These are phyloP conservation scores for Gila orcuttii DNA, from an alignment of 2,113 vertebrate genomes.

Conservation along the genomic window DNA sequence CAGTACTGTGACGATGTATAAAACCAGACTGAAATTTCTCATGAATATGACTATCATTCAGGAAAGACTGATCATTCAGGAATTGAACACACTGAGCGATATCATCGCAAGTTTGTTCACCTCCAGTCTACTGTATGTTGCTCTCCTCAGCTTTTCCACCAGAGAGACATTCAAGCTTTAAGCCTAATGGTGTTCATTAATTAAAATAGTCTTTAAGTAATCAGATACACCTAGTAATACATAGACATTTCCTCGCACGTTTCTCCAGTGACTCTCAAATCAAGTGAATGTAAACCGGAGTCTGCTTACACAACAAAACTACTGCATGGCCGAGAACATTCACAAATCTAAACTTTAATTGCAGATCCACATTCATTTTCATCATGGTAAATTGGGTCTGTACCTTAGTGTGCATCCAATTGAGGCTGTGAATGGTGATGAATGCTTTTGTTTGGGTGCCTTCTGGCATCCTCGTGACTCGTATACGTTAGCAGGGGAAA, in stretches of 20 bases:
- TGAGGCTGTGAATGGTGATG: neutral
- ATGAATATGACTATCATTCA: no score
- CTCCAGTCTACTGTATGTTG: neutral
- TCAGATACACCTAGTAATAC: neutral
- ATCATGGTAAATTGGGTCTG: neutral
- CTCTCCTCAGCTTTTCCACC: neutral
- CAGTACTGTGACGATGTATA: no score
- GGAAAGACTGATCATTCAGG: no score
- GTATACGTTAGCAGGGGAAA: neutral
- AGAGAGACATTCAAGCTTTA: neutral
- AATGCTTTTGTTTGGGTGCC: slow-evolving; percentile 20
- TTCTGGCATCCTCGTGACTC: neutral
- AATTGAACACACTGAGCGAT: no score
- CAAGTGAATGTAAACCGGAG: neutral
- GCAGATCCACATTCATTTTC: slow-evolving; percentile 12
- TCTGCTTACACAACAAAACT: neutral
- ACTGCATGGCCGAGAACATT: slow-evolving; percentile 1
- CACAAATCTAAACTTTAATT: slow-evolving; percentile 9
- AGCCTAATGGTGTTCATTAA: neutral
- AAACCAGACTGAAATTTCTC: no score
- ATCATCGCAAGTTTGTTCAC: slow-evolving; percentile 14
- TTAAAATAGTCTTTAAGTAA: slow-evolving; percentile 9
- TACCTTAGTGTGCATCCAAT: neutral
- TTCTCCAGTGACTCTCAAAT: neutral
- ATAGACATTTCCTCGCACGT: neutral